Conservation (phyloP, 2,797 vertebrate genomes). For the Alca torda region DNA sequence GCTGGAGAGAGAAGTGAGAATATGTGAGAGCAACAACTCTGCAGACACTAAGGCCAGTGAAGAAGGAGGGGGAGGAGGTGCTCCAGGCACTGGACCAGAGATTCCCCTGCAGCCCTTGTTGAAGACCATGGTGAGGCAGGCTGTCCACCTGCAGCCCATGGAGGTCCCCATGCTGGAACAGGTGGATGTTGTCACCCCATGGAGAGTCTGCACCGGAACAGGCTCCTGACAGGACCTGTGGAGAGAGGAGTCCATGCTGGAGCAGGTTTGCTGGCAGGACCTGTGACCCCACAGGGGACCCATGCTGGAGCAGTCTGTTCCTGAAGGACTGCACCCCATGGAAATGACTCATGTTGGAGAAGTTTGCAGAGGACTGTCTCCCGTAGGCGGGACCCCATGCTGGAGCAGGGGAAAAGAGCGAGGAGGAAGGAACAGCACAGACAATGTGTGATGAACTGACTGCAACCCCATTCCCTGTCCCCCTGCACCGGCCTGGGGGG, state of each 20-base stretch:
- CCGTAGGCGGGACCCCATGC: no score
- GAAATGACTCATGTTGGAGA: background rate
- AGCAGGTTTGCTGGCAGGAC: background rate
- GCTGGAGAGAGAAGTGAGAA: background rate
- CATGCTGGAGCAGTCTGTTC: background rate
- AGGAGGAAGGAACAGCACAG: no score
- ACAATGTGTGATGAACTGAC: no score
- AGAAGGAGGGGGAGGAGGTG: background rate
- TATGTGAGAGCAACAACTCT: no score
- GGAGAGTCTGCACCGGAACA: fast-evolving
- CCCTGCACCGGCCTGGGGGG: background rate
- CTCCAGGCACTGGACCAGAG: fast-evolving
- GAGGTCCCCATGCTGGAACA: no score
- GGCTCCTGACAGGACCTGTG: background rate
- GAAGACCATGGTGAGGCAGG: no score
- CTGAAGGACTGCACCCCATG: background rate
- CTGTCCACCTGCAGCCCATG: background rate
- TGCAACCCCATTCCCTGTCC: background rate
- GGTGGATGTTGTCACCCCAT: no score
- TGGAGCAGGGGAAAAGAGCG: no score
- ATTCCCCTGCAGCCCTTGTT: background rate
- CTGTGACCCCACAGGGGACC: no score
- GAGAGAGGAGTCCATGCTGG: background rate
- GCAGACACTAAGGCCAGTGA: background rate
- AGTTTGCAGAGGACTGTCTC: no score